Conservation (phyloP, 1,140 invertebrate species). For the Lethrus apterus region DNA sequence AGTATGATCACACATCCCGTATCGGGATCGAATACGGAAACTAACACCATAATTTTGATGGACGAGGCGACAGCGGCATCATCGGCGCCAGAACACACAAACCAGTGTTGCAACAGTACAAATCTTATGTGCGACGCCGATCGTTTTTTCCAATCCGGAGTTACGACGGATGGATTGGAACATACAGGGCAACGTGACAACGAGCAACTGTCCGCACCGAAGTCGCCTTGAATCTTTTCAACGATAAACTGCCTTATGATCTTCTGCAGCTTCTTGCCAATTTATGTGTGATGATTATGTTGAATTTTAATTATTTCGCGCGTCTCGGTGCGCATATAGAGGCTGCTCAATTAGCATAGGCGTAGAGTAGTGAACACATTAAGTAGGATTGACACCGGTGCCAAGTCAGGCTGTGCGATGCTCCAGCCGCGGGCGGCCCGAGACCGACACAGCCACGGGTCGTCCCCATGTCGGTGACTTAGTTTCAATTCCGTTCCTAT, state of each 20-base stretch:
- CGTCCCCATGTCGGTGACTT: slow-evolving; percentile 22
- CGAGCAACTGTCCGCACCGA: slow-evolving; percentile 26
- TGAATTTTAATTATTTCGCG: slow-evolving; percentile 32
- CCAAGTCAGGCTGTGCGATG: slow-evolving; percentile 36
- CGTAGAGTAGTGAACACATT: slow-evolving; percentile 18
- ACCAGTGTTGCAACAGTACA: slow-evolving; percentile 36
- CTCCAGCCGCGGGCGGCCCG: slow-evolving; percentile 21
- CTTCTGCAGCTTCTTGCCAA: slow-evolving; percentile 35
- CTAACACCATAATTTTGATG: slow-evolving; percentile 61
- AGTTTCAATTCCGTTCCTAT: slow-evolving; percentile 30
- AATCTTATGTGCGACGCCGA: slow-evolving; percentile 39
- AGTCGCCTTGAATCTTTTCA: slow-evolving; percentile 27
- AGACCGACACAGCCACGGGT: slow-evolving; percentile 12
- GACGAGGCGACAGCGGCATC: slow-evolving; percentile 57
- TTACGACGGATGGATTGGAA: slow-evolving; percentile 29
- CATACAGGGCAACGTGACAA: slow-evolving; percentile 22
- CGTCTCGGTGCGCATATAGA: slow-evolving; percentile 29
- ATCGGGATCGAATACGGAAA: slow-evolving; percentile 51
- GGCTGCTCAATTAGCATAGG: slow-evolving; percentile 33
- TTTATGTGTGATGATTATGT: slow-evolving; percentile 36
- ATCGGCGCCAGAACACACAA: slow-evolving; percentile 35
- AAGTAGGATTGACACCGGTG: slow-evolving; percentile 24
- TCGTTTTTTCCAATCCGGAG: slow-evolving; percentile 37
- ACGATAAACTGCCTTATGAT: slow-evolving; percentile 36
- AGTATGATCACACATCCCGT: slow-evolving; percentile 78